A percentile compares a stretch with the other conserved stretches of the same genome.
Conservation (phyloP, 2,888 invertebrate genomes). For the Halictus quadricinctus region DNA sequence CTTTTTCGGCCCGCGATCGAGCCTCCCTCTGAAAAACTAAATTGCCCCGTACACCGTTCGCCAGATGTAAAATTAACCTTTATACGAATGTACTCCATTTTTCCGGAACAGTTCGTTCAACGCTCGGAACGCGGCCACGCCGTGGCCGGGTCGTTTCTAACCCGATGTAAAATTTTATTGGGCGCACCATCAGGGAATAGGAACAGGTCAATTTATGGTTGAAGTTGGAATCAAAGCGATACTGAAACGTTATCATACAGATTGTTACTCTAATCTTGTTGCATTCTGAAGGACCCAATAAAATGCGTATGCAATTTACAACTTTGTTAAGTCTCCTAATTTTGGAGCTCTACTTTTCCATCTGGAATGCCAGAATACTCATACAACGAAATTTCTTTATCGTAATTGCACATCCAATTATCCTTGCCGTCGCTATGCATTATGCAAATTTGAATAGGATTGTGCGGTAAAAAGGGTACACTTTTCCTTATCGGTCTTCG, state of each 20-base stretch:
- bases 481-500: background rate
- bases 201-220: background rate
- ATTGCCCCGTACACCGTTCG: background rate
- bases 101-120: background rate
- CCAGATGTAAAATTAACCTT: conserved; percentile 3
- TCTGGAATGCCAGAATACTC: background rate
- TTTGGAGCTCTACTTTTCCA: background rate
- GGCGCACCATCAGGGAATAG: background rate
- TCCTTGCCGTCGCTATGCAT: background rate
- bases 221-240: background rate
- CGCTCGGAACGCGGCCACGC: background rate
- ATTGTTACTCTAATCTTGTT: too few relatives aligned
- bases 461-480: background rate
- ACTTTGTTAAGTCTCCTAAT: background rate
- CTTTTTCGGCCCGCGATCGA: background rate
- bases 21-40: background rate
- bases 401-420: background rate
- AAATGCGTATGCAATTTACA: background rate
- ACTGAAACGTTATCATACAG: background rate
- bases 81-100: background rate
- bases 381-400: background rate
- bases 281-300: background rate
- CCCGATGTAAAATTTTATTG: background rate
- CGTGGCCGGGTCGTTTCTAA: background rate
- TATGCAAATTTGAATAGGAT: background rate